These are phyloP conservation scores for Brachymystax lenok DNA, from an alignment of 2,797 vertebrate species.

Conservation along the genomic window DNA sequence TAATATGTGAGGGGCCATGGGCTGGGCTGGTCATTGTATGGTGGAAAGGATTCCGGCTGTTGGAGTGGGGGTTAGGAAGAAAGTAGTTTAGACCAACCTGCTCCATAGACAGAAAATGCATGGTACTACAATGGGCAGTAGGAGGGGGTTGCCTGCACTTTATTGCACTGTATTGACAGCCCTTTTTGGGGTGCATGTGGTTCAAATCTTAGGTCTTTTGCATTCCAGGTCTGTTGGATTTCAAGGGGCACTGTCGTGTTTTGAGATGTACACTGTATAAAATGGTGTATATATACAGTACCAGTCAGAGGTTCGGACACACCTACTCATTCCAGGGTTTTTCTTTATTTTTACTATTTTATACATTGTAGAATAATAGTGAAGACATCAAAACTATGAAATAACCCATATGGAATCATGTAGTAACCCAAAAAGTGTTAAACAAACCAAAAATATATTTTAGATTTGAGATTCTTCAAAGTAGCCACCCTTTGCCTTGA, in stretches of 20 bases:
- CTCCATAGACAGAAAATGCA: constrained; percentile 31
- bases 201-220: background rate
- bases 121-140: constrained; percentile 38
- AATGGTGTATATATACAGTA: too few species aligned
- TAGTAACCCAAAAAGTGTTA: too few species aligned
- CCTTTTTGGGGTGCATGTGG: background rate
- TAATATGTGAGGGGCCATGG: constrained; percentile 85
- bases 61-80: background rate
- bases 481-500: too few species aligned
- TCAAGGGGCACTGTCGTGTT: constrained; percentile 29
- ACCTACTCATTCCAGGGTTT: too few species aligned
- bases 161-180: background rate
- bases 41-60: background rate
- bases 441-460: too few species aligned
- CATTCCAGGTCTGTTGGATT: background rate
- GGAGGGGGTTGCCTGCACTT: background rate
- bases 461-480: too few species aligned
- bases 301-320: too few species aligned
- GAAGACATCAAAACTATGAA: too few species aligned
- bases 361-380: too few species aligned
- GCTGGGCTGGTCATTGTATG: background rate
- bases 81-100: background rate
- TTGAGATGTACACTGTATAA: constrained; percentile 66
- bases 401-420: too few species aligned
- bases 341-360: too few species aligned